A percentile compares a stretch with the other conserved stretches of the same genome.
Conservation (phyloP, 2,888 invertebrate species). For the Phyto melanocephala region DNA sequence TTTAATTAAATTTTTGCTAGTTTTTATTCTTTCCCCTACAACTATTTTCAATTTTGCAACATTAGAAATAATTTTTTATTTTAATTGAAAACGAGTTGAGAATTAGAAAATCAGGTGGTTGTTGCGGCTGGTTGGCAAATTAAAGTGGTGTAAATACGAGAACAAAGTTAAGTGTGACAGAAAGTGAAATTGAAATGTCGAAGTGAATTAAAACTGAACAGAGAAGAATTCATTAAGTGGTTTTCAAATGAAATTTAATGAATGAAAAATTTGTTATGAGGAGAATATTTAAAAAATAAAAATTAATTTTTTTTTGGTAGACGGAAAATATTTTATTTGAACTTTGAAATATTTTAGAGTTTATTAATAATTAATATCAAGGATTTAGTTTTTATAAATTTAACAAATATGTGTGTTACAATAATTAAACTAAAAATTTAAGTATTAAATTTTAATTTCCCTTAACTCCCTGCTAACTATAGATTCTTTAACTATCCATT, state of each 20-base stretch:
- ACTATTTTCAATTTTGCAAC: constrained; percentile 24
- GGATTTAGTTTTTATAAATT: too few relatives aligned
- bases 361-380: too few relatives aligned
- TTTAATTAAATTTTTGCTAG: constrained; percentile 40
- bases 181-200: not conserved
- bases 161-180: not conserved
- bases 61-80: not conserved
- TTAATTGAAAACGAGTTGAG: constrained; percentile 5
- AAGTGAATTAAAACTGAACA: not conserved
- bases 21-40: not conserved
- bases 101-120: not conserved
- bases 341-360: too few relatives aligned
- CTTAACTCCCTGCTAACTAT: too few relatives aligned
- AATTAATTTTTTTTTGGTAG: too few relatives aligned
- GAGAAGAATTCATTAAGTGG: too few relatives aligned
- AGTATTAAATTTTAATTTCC: too few relatives aligned
- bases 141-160: not conserved
- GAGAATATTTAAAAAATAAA: too few relatives aligned
- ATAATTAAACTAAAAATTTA: too few relatives aligned
- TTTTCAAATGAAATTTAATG: not conserved
- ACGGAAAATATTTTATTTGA: too few relatives aligned
- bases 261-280: not conserved
- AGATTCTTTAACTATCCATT: too few relatives aligned
- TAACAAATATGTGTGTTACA: too few relatives aligned
- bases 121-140: not conserved